These are phyloP conservation scores for Euspilapteryx auroguttella DNA, from an alignment of 2,888 invertebrate species.

Conservation along the genomic window DNA sequence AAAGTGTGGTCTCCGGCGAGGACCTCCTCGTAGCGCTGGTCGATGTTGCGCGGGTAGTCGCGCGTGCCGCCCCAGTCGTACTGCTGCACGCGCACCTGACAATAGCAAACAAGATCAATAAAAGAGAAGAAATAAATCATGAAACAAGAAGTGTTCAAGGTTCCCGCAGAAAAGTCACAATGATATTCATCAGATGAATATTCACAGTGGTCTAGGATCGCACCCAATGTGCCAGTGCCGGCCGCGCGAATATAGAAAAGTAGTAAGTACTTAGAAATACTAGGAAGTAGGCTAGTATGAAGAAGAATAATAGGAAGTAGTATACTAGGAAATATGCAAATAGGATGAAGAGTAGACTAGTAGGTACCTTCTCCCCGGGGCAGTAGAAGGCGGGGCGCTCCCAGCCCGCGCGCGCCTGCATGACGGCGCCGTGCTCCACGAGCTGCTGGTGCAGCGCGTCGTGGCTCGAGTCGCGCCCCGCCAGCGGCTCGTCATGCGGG, in stretches of 20 bases:
- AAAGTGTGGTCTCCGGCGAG: conserved; percentile 79
- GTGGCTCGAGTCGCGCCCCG: conserved; percentile 66
- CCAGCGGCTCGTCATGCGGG: conserved; percentile 80
- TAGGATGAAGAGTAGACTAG: no score
- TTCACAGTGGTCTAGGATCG: no score
- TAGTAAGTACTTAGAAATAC: no score
- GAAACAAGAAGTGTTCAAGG: no score
- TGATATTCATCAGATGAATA: no score
- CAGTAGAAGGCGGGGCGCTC: conserved; percentile 86
- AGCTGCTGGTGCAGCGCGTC: conserved; percentile 62
- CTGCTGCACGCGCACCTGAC: conserved; percentile 64
- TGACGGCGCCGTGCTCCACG: conserved; percentile 78
- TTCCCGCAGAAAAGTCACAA: not conserved
- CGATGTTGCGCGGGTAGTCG: conserved; percentile 65
- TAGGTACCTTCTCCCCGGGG: conserved; percentile 21
- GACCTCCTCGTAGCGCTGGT: conserved; percentile 69
- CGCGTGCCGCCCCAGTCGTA: conserved; percentile 90
- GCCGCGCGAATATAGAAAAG: no score
- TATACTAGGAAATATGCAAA: no score
- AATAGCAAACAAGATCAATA: no score
- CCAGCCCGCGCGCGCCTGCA: conserved; percentile 88
- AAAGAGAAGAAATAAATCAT: no score
- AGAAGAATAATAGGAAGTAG: no score
- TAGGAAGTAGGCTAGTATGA: no score
- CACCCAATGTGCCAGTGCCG: no score